Base-by-base conservation (phyloP, 2,888 invertebrate genomes). In the Endotricha flammealis region DNA sequence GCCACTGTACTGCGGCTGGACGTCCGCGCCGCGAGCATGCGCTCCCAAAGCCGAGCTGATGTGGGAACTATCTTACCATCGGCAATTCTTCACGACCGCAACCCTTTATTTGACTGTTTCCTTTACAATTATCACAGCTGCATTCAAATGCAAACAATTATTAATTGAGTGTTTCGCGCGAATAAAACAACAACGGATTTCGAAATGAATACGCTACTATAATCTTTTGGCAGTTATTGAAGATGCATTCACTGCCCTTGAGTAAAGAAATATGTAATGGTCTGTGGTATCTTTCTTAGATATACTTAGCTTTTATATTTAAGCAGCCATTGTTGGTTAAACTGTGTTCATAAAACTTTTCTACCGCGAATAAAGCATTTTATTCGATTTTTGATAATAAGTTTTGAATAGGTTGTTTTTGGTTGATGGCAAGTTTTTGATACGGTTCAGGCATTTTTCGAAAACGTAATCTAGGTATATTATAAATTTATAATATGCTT, bases 1-100 rank as follows among this genome's bases (percentile, higher is more conserved):
- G 86, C 86, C 85, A 86, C 86, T 64, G 85, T 64, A 63, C 71
- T 74, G 80, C 75, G 69, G 71, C 65, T 57, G 64, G 59, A 53
- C 57, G 65, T 57, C 55, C 55, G 50, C 51, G 45, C 53, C 64
- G 65, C 76, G 59, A 72, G 83, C 81, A 51, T 55, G 47, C 53
- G 60, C 63, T 64, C 57, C 71, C 64, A 62, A 53, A 57, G 50
- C 56, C 52, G 53, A 57, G 50, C 60, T 61, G 64, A 68, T 69
- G 73, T 70, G 73, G 64, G 68, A 73, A 70, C 67, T 72, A 78
- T 79, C 77, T 73, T 60, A 64, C 63, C 68, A 73, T 72, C 74
- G 60, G 64, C 64, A 63, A 77, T 72, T 74, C 69, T 67, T 73
- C 68, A 71, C 65, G 65, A 59, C 63, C 61, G 63, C 64, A 75